Evolutionary conservation across 2,797 vertebrate species (phyloP), one percentile per base, ranked within the genome.

Genomic region (Steatocranus sp.): DNA sequence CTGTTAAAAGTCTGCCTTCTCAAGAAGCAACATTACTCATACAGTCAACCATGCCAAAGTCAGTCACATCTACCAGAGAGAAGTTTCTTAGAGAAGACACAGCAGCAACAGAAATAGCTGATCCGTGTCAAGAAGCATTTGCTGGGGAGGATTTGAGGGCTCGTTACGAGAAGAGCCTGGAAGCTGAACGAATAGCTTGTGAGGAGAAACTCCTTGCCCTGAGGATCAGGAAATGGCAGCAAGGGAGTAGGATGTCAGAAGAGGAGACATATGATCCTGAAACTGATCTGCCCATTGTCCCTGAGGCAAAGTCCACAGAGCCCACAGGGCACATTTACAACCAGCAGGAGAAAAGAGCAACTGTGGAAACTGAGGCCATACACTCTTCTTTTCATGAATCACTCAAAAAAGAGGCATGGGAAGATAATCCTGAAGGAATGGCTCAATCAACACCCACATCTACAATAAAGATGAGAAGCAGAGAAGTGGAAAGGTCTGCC

Each of bases 181-280:
- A 96, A 12, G 90, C 85, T 38, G 94, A 95, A 17, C 58, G 84
- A 4, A 87, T 92, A 36, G 92, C 95, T 82, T 93, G 91, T 88
- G 94, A 95, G 49, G 93, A 96, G 51, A 95, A 95, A 81, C 93
- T 94, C 34, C 86, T 95, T 1, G 86, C 95, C 17, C 77, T 94
- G 27, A 89, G 81, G 8, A 93, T 95, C 75, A 91, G 77, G 73
- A 95, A 95, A 88, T 95, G 94, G 95, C 94, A 96, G 84, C 87
- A 95, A 79, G 93, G 92, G 5, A 88, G 91, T 76, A 86, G 82
- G 27, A 84, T 92, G 82, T 90, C 92, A 66, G 87, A 94, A 34
- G 83, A 91, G 27, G 92, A 93, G 70, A 34, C 43, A 50, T 84
- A 89, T 89, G 76, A 87, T 7, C 82, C 89, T 68, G 91, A 93